Evolutionary conservation across 2,797 vertebrate genomes (phyloP), one percentile per base, ranked within the genome.

Genomic region (Gila robusta): DNA sequence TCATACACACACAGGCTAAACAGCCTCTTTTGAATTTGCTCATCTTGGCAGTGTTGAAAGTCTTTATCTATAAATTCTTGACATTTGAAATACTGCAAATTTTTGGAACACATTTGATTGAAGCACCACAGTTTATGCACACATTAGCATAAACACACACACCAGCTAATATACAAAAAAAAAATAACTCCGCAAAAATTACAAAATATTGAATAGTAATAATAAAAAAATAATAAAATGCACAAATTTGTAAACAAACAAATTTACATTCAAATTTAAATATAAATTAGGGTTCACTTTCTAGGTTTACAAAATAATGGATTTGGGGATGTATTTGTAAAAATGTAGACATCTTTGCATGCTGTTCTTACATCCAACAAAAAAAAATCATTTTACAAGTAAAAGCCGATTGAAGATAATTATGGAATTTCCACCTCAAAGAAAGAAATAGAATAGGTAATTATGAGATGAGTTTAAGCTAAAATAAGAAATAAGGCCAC

Each of bases 51-150:
- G 84, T 19, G 9, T 26, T 72, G 44, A 73, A 39, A 72, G 32
- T 73, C 62, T 64, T 64, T 47, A 17, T 70, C 74, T 79, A 49
- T 21, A 72, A 26, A 47, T 35, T 85, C 54, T 49, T 77, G 11
- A 35, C 64, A n/a, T 12, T 62, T 79, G 26, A 80, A 85, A 85
- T 80, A 80, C 77, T 73, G 23, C 6, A 62, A 47, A 49, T 64
- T 79, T 41, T 64, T 86, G 66, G 39, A 86, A 81, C 26, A 80
- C 67, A 67, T 69, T 41, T 16, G 8, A 37, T 35, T 72, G 5
- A 39, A 35, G 76, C 26, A 72, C 39, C 49, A 71, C 67, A 37
- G 2, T 32, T 41, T 37, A 70, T 2, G 19, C 49, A 54, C 35
- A 79, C 74, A 56, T 56, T 56, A 26, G 32, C 80, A 81, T 5